Conservation (phyloP, 2,113 vertebrate genomes). For the Vanacampus margaritifer region DNA sequence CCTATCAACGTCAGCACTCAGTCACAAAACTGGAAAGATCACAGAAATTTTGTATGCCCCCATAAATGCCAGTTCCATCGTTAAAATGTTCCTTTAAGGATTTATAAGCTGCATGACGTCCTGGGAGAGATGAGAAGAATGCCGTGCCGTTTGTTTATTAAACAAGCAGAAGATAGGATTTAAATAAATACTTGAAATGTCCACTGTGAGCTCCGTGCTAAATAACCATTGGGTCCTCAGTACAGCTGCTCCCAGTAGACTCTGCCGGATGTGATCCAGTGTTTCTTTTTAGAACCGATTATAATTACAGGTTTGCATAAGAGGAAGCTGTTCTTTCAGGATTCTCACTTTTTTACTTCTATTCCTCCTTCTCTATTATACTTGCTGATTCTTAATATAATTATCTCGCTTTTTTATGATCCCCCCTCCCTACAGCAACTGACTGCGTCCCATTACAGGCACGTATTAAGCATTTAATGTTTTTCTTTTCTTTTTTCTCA, state of each 20-base stretch:
- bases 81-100: slow-evolving; percentile 18
- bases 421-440: too few relatives aligned
- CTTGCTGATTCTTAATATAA: not conserved
- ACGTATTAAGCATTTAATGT: not conserved
- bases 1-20: slow-evolving; percentile 76
- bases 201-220: slow-evolving; percentile 49
- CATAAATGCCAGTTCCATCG: slow-evolving; percentile 10
- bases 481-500: slow-evolving; percentile 6
- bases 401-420: not conserved
- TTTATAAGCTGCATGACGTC: not conserved
- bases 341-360: slow-evolving; percentile 6
- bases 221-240: slow-evolving; percentile 47
- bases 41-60: slow-evolving; percentile 22
- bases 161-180: slow-evolving; percentile 46
- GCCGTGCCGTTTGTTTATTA: slow-evolving; percentile 48
- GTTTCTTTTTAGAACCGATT: slow-evolving; percentile 59
- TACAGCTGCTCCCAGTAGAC: slow-evolving; percentile 46
- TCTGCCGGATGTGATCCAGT: slow-evolving; percentile 41
- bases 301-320: slow-evolving; percentile 52
- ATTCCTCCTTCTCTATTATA: not conserved
- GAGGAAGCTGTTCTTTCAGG: slow-evolving; percentile 16
- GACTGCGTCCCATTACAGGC: not conserved
- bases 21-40: slow-evolving; percentile 65
- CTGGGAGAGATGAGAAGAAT: not conserved
- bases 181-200: slow-evolving; percentile 53